A percentile compares a stretch with the other conserved stretches of the same genome.
These are phyloP conservation scores for Rostratula benghalensis DNA, from an alignment of 2,113 vertebrate genomes.

Conservation along the genomic window DNA sequence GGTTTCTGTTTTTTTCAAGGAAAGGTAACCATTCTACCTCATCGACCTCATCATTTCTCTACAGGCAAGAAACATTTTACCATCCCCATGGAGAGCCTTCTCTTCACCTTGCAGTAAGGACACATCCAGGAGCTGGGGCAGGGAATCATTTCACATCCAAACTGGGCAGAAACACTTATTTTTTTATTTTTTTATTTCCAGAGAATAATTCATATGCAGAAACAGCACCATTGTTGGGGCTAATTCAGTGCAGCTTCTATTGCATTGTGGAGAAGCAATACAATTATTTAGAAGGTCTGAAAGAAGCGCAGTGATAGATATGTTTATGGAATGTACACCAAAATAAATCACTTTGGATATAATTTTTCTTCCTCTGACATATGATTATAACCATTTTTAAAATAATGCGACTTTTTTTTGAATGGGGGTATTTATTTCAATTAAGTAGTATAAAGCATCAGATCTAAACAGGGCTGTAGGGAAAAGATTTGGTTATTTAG, in stretches of 20 bases:
- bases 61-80: neutral
- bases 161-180: neutral
- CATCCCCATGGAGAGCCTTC: neutral
- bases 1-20: neutral
- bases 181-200: neutral
- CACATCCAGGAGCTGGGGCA: neutral
- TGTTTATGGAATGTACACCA: neutral
- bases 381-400: neutral
- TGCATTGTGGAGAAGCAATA: neutral
- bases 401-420: neutral
- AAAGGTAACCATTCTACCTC: neutral
- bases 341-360: neutral
- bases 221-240: neutral
- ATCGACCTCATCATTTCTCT: neutral
- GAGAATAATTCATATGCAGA: neutral
- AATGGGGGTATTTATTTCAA: slow-evolving; percentile 40
- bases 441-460: neutral
- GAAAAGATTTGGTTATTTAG: slow-evolving; percentile 39
- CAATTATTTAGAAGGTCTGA: neutral
- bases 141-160: neutral
- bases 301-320: neutral
- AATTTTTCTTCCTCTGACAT: neutral
- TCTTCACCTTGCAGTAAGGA: neutral
- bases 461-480: slow-evolving; percentile 17
- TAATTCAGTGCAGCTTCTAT: neutral